These are phyloP conservation scores for Dipus sagitta DNA, from an alignment of 2,797 vertebrate genomes.

Conservation along the genomic window DNA sequence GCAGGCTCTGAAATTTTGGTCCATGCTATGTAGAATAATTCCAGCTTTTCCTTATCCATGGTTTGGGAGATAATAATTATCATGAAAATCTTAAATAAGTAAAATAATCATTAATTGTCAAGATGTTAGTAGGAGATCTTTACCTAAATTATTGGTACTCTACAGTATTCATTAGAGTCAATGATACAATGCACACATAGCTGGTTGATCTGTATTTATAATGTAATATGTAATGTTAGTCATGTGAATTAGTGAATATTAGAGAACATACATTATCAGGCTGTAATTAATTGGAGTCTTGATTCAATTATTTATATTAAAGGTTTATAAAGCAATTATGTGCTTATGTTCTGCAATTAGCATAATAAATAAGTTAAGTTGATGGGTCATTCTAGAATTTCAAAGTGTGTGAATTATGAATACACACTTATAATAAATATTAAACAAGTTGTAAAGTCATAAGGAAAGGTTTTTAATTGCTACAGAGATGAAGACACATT, in stretches of 20 bases:
- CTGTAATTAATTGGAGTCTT: neutral
- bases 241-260: slow-evolving; percentile 49
- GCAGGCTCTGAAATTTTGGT: neutral
- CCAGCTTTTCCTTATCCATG: slow-evolving; percentile 13
- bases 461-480: neutral
- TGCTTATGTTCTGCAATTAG: slow-evolving; percentile 43
- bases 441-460: neutral
- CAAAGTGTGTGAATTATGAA: neutral
- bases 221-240: neutral
- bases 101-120: neutral
- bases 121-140: neutral
- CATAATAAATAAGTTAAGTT: slow-evolving; percentile 28
- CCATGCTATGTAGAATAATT: neutral
- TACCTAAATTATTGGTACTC: neutral
- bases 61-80: neutral
- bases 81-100: slow-evolving; percentile 41
- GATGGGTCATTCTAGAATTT: slow-evolving; percentile 8
- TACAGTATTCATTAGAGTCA: neutral
- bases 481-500: neutral
- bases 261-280: slow-evolving; percentile 38
- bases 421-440: neutral
- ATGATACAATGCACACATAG: neutral
- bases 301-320: slow-evolving; percentile 30
- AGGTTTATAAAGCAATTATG: slow-evolving; percentile 55
- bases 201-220: neutral